Percentiles rank a stretch among this genome's conserved stretches.
Evolutionary conservation across 1,140 invertebrate species (phyloP).

Genomic region (Bombus soroeensis): DNA sequence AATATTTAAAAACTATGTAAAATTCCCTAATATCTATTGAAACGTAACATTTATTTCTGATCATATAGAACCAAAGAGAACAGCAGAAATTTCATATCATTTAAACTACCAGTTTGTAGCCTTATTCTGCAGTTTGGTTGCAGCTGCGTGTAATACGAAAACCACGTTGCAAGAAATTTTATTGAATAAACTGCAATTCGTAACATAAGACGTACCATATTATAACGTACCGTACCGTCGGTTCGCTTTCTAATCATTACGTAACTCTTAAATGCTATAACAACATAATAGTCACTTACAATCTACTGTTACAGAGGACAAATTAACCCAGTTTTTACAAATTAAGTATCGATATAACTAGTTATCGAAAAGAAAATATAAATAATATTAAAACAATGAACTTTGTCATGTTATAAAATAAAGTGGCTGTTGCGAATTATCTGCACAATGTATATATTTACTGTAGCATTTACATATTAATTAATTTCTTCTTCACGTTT

Average conservation of each 20-base stretch:
- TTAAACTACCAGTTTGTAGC: too few relatives aligned
- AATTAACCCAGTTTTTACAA: not conserved
- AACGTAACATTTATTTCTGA: too few relatives aligned
- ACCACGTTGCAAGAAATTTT: not conserved
- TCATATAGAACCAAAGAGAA: too few relatives aligned
- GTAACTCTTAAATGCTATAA: constrained; percentile 35
- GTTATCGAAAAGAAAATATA: not conserved
- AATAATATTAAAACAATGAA: not conserved
- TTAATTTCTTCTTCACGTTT: too few relatives aligned
- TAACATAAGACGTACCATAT: constrained; percentile 17
- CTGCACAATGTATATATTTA: too few relatives aligned
- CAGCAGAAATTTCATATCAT: too few relatives aligned
- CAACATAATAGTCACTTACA: constrained; percentile 4
- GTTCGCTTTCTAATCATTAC: constrained; percentile 69
- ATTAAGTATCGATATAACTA: not conserved
- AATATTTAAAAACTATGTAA: too few relatives aligned
- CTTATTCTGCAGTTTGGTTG: not conserved
- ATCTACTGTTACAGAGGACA: not conserved
- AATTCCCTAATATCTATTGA: too few relatives aligned
- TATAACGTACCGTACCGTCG: constrained; percentile 31
- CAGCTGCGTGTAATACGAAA: not conserved
- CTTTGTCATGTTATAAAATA: not conserved
- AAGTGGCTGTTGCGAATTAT: not conserved
- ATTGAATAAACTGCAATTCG: not conserved
- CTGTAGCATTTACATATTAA: too few relatives aligned